Conservation (phyloP, 92 coral and sea anemone genomes). For the Micromussa lordhowensis region DNA sequence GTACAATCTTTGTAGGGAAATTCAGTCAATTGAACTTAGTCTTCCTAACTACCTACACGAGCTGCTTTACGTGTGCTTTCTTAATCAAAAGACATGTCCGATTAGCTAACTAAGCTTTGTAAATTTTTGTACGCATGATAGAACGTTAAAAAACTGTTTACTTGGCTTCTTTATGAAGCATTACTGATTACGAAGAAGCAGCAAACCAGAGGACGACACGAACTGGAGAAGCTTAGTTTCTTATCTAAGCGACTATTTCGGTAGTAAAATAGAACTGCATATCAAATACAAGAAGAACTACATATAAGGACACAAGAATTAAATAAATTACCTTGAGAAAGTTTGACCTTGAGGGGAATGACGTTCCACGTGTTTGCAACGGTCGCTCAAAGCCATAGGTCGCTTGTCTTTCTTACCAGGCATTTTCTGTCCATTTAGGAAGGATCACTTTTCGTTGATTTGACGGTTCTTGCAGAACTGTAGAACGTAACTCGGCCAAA, state of each 20-base stretch:
- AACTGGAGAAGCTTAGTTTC: not conserved
- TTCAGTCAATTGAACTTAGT: no score
- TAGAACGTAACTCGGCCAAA: not conserved
- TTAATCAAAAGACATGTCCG: no score
- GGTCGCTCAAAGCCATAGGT: not conserved
- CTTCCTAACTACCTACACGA: no score
- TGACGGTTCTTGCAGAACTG: not conserved
- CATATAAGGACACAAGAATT: not conserved
- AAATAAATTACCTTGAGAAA: not conserved
- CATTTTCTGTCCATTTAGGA: not conserved
- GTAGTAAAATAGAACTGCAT: not conserved
- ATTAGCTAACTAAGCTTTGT: no score
- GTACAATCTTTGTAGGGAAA: no score
- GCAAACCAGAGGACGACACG: not conserved
- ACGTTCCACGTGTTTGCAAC: not conserved
- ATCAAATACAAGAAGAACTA: not conserved
- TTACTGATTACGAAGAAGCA: not conserved
- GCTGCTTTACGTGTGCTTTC: no score
- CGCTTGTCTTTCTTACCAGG: not conserved
- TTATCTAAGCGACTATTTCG: not conserved
- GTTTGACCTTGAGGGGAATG: not conserved
- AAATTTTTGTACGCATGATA: not conserved
- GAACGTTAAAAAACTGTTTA: not conserved
- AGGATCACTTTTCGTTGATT: not conserved
- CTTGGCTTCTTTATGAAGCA: not conserved